A percentile compares a stretch with the other conserved stretches of the same genome.
Conservation (phyloP, 2,113 vertebrate genomes). For the Dicentrarchus labrax region DNA sequence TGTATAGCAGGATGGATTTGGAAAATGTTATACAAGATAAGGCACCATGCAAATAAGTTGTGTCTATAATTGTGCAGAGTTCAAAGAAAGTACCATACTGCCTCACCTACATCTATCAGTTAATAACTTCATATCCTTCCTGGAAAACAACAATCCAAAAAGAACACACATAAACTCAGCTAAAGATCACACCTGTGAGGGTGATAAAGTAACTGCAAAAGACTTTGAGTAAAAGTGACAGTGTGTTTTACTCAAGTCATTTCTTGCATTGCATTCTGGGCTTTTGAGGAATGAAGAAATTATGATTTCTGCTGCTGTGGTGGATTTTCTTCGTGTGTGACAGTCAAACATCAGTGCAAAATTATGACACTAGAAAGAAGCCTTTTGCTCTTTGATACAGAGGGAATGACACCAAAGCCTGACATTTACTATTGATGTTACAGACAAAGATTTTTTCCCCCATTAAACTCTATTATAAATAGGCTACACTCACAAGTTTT, state of each 20-base stretch:
- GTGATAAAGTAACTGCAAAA: neutral
- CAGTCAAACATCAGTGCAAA: conserved; percentile 27
- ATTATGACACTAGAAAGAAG: conserved; percentile 33
- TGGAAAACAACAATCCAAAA: neutral
- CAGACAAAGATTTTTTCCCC: neutral
- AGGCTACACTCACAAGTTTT: conserved; percentile 19
- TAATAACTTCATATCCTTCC: neutral
- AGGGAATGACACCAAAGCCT: conserved; percentile 40
- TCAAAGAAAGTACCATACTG: neutral
- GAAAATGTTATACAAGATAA: neutral
- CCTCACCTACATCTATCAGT: neutral
- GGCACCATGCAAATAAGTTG: neutral
- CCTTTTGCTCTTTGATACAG: conserved; percentile 41
- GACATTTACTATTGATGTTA: conserved; percentile 31
- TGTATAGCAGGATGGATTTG: neutral
- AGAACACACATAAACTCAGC: neutral
- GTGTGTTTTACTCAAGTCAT: neutral
- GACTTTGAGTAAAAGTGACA: neutral
- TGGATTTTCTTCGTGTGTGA: neutral
- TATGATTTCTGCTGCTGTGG: neutral
- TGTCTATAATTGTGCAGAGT: neutral
- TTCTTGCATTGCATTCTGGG: conserved; percentile 10
- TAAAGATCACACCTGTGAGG: neutral
- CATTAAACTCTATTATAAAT: conserved; percentile 26
- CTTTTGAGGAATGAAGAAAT: conserved; percentile 16